phyloP scores from a whole-genome alignment of 2,888 invertebrate genomes.

The Scaptomyza parva region DNA sequence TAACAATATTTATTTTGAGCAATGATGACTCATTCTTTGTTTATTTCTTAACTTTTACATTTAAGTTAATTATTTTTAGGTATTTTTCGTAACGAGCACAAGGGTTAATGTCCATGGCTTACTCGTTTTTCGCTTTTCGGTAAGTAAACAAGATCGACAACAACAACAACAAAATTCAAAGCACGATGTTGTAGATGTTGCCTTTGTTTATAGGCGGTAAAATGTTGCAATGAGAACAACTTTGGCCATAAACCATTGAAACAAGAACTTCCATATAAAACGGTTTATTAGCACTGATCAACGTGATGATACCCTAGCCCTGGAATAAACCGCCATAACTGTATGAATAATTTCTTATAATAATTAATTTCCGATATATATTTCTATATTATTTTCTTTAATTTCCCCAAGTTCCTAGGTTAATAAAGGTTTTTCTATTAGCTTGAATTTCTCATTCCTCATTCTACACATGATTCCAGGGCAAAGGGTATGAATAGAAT shows the following conservation, averaged over 20 bases:
- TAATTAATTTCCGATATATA: background rate
- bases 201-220: conserved; percentile 50
- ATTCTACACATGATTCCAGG: background rate
- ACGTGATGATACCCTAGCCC: conserved; percentile 5
- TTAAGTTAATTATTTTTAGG: background rate
- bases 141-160: conserved; percentile 57
- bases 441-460: background rate
- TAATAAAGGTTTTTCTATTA: background rate
- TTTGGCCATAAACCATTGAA: conserved; percentile 22
- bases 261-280: conserved; percentile 7
- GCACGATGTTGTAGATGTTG: conserved; percentile 21
- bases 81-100: conserved; percentile 18
- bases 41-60: background rate
- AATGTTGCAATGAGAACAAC: conserved; percentile 70
- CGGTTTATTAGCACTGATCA: background rate
- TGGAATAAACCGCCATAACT: accelerated
- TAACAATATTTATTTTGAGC: background rate
- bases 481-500: conserved; percentile 14
- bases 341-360: accelerated
- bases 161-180: conserved; percentile 29
- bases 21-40: no score
- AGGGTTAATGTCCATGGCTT: conserved; percentile 56
- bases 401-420: background rate
- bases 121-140: conserved; percentile 23
- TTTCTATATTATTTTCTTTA: background rate